Conservation (phyloP, 2,113 vertebrate species). For the Colius striatus region DNA sequence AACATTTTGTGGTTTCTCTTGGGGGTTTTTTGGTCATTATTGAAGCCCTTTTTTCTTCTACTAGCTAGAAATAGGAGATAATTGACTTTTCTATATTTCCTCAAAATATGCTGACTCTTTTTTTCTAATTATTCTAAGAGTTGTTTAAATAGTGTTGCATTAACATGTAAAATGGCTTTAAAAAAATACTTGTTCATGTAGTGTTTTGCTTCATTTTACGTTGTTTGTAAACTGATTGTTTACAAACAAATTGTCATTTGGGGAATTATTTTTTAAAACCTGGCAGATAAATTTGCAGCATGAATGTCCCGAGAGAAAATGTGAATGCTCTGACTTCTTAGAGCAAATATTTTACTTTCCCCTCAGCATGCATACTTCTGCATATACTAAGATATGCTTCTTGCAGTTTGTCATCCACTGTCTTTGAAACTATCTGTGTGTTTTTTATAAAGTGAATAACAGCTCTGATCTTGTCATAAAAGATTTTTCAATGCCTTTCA, state of each 20-base stretch:
- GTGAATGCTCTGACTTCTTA: conserved; percentile 68
- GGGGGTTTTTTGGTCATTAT: neutral
- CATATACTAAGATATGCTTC: conserved; percentile 77
- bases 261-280: conserved; percentile 60
- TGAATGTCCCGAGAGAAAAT: conserved; percentile 42
- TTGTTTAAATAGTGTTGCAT: conserved; percentile 18
- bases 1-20: neutral
- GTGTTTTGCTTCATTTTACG: neutral
- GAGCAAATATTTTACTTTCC: conserved; percentile 54
- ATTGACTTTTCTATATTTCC: conserved; percentile 16
- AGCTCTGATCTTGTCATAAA: conserved; percentile 77
- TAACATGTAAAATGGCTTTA: neutral
- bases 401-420: conserved; percentile 69
- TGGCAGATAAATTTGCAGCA: conserved; percentile 59
- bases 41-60: neutral
- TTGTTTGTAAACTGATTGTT: conserved; percentile 50
- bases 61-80: neutral
- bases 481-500: conserved; percentile 70
- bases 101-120: neutral
- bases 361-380: conserved; percentile 79
- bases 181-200: neutral
- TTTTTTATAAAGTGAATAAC: conserved; percentile 73
- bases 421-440: conserved; percentile 62
- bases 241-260: conserved; percentile 25
- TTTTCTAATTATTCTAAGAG: neutral